Conservation (phyloP, 2,797 vertebrate species). For the Atherinosoma microstoma region DNA sequence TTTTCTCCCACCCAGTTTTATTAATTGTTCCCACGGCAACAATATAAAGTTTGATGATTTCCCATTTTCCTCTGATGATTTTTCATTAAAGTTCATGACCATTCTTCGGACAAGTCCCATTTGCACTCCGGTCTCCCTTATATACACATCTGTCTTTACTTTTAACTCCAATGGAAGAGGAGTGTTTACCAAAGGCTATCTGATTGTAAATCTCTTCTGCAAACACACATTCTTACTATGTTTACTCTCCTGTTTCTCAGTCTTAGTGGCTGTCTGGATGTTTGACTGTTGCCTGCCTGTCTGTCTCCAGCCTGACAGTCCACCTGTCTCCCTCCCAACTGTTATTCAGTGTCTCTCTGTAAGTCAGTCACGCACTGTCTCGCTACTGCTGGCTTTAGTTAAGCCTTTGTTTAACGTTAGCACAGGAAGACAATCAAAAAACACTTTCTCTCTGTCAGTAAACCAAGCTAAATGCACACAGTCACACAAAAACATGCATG, state of each 20-base stretch:
- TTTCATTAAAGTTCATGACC: conserved; percentile 33
- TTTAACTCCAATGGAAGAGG: background rate
- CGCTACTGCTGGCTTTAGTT: conserved; percentile 55
- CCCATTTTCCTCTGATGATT: conserved; percentile 30
- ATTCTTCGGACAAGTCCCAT: conserved; percentile 20
- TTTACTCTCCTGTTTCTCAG: conserved; percentile 42
- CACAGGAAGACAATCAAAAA: conserved; percentile 72
- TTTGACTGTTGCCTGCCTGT: conserved; percentile 65
- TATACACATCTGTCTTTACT: conserved; percentile 24
- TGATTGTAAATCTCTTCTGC: conserved; percentile 51
- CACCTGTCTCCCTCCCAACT: conserved; percentile 54
- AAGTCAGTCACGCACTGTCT: conserved; percentile 27
- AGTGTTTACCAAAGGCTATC: conserved; percentile 46
- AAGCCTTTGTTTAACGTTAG: conserved; percentile 69
- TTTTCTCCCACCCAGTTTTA: conserved; percentile 26
- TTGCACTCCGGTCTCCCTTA: background rate
- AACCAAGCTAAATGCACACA: conserved; percentile 49
- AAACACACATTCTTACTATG: conserved; percentile 46
- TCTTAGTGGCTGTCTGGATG: conserved; percentile 44
- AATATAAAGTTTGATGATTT: conserved; percentile 51
- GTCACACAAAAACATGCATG: conserved; percentile 38
- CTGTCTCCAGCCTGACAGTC: conserved; percentile 55
- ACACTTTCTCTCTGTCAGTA: conserved; percentile 67
- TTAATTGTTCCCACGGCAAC: conserved; percentile 63
- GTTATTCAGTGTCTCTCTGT: conserved; percentile 29